Percentiles rank a stretch among this genome's conserved stretches.
Conservation (phyloP, 2,797 vertebrate species). For the Gymnopithys bicolor region DNA sequence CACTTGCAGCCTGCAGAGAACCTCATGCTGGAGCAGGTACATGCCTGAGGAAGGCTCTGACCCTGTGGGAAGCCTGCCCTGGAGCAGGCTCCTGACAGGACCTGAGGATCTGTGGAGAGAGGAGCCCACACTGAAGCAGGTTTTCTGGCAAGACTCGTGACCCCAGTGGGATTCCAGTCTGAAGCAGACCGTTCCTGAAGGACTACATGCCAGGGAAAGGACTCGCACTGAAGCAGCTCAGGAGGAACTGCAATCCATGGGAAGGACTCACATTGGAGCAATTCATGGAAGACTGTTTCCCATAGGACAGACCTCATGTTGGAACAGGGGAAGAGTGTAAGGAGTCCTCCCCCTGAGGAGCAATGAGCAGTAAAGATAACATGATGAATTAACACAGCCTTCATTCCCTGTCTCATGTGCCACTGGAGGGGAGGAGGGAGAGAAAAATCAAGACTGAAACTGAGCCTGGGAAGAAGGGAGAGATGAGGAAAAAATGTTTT, state of each 20-base stretch:
- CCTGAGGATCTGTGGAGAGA: neutral
- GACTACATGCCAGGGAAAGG: neutral
- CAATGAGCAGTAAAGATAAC: neutral
- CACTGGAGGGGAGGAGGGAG: neutral
- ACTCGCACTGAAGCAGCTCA: neutral
- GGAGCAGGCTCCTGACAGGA: neutral
- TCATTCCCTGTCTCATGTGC: neutral
- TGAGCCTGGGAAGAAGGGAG: neutral
- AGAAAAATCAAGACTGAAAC: neutral
- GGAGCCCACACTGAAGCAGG: neutral
- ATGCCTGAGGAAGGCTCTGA: neutral
- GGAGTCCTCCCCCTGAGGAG: neutral
- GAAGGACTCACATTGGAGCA: neutral
- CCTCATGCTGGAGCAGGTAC: neutral
- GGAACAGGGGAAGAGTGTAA: neutral
- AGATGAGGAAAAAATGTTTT: neutral
- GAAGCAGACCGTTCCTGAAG: neutral
- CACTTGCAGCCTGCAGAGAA: neutral
- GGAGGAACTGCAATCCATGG: neutral
- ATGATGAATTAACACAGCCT: neutral
- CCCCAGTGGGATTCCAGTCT: neutral
- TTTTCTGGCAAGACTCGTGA: neutral
- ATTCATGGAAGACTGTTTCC: neutral
- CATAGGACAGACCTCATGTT: neutral
- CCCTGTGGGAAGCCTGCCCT: neutral